Conservation (phyloP, 2,888 invertebrate genomes). For the Heteromurus nitidus region DNA sequence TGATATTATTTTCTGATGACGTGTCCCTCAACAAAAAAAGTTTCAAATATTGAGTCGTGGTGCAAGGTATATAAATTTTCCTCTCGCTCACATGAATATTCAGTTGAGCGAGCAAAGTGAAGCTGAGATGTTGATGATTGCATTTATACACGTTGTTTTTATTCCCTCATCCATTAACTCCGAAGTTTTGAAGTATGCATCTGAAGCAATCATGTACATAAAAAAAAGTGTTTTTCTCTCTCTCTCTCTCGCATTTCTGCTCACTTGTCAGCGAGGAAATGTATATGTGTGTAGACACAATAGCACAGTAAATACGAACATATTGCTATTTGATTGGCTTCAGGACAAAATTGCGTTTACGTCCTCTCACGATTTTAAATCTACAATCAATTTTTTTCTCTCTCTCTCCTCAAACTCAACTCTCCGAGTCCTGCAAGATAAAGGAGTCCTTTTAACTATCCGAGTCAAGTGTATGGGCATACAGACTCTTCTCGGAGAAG, state of each 20-base stretch:
- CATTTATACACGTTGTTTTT: background rate
- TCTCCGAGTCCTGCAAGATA: background rate
- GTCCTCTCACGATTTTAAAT: slow-evolving; percentile 59
- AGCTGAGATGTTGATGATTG: background rate
- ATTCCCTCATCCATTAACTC: background rate
- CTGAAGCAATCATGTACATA: no score
- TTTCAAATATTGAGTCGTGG: background rate
- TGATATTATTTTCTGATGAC: background rate
- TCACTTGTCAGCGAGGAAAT: slow-evolving; percentile 4
- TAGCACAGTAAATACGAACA: slow-evolving; percentile 24
- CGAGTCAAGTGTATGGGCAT: background rate
- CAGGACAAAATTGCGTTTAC: slow-evolving; percentile 55
- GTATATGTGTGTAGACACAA: background rate
- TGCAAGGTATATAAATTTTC: background rate
- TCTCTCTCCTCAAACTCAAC: background rate
- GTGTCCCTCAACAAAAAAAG: background rate
- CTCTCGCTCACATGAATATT: background rate
- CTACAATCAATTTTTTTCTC: slow-evolving; percentile 59
- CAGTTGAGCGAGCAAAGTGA: background rate
- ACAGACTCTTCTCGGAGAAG: background rate
- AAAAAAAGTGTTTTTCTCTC: no score
- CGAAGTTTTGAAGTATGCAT: background rate
- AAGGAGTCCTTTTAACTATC: background rate
- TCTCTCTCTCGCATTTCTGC: background rate
- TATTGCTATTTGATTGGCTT: slow-evolving; percentile 42